Evolutionary conservation across 2,888 invertebrate species (phyloP).

Genomic region (Mystacides longicornis): DNA sequence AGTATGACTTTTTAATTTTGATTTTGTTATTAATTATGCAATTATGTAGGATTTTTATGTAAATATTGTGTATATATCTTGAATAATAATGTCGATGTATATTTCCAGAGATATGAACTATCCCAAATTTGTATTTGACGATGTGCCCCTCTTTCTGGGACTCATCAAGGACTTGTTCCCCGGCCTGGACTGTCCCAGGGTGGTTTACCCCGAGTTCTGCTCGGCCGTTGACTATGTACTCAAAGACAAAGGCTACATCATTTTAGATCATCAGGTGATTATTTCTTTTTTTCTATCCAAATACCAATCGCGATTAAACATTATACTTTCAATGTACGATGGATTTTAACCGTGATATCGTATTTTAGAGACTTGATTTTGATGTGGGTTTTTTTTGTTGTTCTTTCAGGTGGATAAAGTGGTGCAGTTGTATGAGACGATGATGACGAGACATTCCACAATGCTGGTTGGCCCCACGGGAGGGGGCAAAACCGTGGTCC

Average conservation of each 20-base stretch:
- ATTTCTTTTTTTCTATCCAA: too few species aligned
- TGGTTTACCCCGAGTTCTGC: constrained; percentile 82
- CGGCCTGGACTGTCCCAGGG: constrained; percentile 80
- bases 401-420: constrained; percentile 69
- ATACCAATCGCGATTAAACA: too few species aligned
- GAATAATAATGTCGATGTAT: background rate
- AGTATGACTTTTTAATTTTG: too few species aligned
- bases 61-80: background rate
- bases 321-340: too few species aligned
- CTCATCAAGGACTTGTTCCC: constrained; percentile 86
- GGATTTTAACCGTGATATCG: too few species aligned
- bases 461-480: constrained; percentile 93
- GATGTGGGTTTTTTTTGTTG: background rate
- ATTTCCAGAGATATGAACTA: constrained; percentile 75
- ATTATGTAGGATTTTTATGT: background rate
- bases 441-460: constrained; percentile 88
- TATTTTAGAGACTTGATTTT: too few species aligned
- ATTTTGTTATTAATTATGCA: too few species aligned
- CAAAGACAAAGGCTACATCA: constrained; percentile 57
- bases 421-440: constrained; percentile 86
- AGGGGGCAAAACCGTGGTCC: constrained; percentile 84
- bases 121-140: constrained; percentile 88
- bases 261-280: constrained; percentile 63
- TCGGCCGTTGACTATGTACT: constrained; percentile 66
- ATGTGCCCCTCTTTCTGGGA: constrained; percentile 82